Conservation (phyloP, 2,113 vertebrate species). For the Mellivora capensis region DNA sequence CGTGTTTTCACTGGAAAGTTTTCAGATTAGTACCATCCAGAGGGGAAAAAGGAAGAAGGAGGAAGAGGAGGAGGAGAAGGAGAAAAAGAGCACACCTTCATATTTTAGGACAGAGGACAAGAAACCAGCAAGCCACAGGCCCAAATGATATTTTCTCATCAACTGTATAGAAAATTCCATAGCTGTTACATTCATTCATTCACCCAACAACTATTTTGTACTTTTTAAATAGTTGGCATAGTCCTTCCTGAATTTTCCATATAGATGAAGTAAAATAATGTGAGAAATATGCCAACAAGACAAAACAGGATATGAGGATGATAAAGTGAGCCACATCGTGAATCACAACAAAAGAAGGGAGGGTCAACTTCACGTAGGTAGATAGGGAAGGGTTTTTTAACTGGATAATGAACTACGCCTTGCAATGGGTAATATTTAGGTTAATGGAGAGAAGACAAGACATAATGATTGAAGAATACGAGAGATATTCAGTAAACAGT, state of each 20-base stretch:
- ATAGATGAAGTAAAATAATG: neutral
- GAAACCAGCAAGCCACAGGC: neutral
- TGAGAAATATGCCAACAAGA: neutral
- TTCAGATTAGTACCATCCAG: neutral
- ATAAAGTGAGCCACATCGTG: neutral
- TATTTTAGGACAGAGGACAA: constrained; percentile 7
- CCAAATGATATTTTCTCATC: neutral
- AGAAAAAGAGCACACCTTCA: neutral
- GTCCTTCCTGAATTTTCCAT: neutral
- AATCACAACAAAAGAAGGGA: neutral
- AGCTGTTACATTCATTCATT: neutral
- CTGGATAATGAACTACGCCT: neutral
- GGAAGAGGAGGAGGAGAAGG: too few relatives aligned
- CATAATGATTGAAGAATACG: neutral
- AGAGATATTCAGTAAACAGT: neutral
- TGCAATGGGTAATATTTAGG: neutral
- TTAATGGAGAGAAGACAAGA: neutral
- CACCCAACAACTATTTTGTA: neutral
- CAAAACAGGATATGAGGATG: neutral
- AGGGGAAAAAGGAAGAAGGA: neutral
- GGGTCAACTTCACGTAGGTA: neutral
- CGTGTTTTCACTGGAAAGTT: neutral
- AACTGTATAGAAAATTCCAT: neutral
- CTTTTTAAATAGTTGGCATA: neutral
- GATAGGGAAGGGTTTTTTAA: neutral